Base-by-base conservation (phyloP, 2,797 vertebrate species). In the Paguma larvata region DNA sequence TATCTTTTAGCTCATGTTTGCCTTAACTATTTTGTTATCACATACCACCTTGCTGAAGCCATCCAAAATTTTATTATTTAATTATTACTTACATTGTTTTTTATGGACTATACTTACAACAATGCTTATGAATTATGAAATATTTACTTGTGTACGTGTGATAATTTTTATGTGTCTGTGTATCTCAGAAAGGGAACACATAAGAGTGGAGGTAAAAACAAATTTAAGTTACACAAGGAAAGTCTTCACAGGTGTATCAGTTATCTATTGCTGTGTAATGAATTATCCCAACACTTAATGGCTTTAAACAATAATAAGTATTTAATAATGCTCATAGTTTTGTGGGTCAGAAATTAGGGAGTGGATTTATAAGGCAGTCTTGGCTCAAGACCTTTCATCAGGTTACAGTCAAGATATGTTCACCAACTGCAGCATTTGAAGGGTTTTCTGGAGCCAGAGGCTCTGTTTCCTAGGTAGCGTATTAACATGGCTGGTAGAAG, bases 251-350 rank as follows among this genome's bases (percentile, higher is more conserved):
- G 63, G 13, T 65, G 5, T 75, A 83, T 95, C 87, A 68, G 27
- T 90, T 95, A 94, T 77, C 80, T 95, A 15, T 84, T 79, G 84
- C 83, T 53, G 1, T 67, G 4, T 92, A 95, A 96, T 83, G 96
- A 91, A 96, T 91, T 53, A 65, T 18, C 56, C 75, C 62, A 6
- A 73, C 96, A 80, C 59, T 41, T 93, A 48, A 27, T 27, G 67
- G 38, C 38, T 93, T 84, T 73, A 73, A 53, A 63, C 4, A 73
- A 67, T 62, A 41, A 34, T 53, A 67, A 53, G 46, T 41, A 53
- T 80, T 75, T 68, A 25, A 70, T 51, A 93, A 90, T 48, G 25
- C 19, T 79, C 38, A n/a, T 1, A 2, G 10, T 85, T 95, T 77
- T 59, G 23, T 94, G 82, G 19, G 4, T 85, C 14, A n/a, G 84